A percentile compares a stretch with the other conserved stretches of the same genome.
Conservation (phyloP, 1,140 invertebrate species). For the Drosophila carrolli region DNA sequence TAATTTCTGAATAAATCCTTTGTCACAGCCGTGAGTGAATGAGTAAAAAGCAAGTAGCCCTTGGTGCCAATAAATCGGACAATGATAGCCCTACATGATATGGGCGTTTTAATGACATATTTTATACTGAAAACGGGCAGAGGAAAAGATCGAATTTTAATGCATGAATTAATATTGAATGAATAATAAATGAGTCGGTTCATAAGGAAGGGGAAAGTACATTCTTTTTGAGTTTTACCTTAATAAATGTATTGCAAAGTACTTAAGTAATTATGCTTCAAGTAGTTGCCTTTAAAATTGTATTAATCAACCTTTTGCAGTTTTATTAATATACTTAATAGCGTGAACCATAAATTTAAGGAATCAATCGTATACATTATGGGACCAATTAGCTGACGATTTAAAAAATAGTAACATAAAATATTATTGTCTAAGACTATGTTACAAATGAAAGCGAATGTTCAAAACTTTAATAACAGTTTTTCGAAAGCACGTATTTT, state of each 20-base stretch:
- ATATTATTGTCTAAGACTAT: too few species aligned
- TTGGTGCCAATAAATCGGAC: constrained; percentile 51
- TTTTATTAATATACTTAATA: not conserved
- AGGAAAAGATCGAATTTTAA: constrained; percentile 12
- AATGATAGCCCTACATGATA: constrained; percentile 49
- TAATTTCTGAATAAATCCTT: constrained; percentile 2
- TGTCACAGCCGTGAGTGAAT: constrained; percentile 9
- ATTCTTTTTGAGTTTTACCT: constrained; percentile 16
- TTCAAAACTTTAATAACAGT: too few species aligned
- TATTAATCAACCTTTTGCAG: not conserved
- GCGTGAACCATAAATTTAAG: too few species aligned
- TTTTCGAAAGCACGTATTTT: too few species aligned
- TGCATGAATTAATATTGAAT: constrained; percentile 41
- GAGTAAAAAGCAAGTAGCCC: constrained; percentile 20
- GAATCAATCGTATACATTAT: too few species aligned
- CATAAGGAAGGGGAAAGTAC: not conserved
- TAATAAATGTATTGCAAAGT: not conserved
- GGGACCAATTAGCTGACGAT: too few species aligned
- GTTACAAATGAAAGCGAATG: too few species aligned
- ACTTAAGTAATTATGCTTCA: constrained; percentile 10
- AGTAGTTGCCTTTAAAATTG: not conserved
- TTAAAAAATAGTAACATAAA: too few species aligned
- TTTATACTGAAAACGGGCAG: constrained; percentile 6
- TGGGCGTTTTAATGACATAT: constrained; percentile 49
- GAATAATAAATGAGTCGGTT: constrained; percentile 33